Evolutionary conservation across 1,140 invertebrate species (phyloP), one percentile per base, ranked within the genome.

Genomic region (Drosophila tropicalis): DNA sequence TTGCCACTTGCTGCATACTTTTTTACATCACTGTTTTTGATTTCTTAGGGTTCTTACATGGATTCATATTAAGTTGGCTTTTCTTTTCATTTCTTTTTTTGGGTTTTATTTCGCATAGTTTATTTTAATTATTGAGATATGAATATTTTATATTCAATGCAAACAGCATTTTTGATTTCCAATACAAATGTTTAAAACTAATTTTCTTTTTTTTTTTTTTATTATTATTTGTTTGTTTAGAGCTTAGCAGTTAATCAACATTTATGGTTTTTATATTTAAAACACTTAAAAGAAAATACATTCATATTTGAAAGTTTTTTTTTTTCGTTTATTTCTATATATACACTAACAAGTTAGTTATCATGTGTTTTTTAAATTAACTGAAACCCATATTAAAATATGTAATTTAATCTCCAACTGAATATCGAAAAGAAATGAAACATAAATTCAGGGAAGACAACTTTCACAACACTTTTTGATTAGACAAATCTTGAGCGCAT

Each of bases 401-500:
- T 44, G 41, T 29, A 39, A 36, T 6, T 19, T 62, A 29, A 13
- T 17, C 39, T 19, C 51, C 55, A 73, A 71, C 40, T 34, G 58
- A 36, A 36, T 10, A 12, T 39, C 4, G 36, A 39, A 68, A 60
- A 72, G 70, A 51, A 72, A 51, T 51, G n/a, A 10, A 66, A 78
- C 54, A 36, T 70, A 86, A 86, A 82, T 79, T 67, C 29, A 86
- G 79, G 82, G 83, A 86, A 86, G 83, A 86, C 83, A 79, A 87
- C 69, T 86, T 86, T 86, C 83, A 86, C 83, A 86, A 86, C 83
- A 86, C 83, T 70, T 79, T 86, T 86, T 82, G 79, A 76, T 87
- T 86, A 79, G 40, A 82, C 58, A 86, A 86, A 72, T 86, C 67
- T 81, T 54, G 32, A 67, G 72, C 70, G 73, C 79, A 86, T 86